Evolutionary conservation across 2,888 invertebrate genomes (phyloP).

Genomic region (Drosophila niveifrons): DNA sequence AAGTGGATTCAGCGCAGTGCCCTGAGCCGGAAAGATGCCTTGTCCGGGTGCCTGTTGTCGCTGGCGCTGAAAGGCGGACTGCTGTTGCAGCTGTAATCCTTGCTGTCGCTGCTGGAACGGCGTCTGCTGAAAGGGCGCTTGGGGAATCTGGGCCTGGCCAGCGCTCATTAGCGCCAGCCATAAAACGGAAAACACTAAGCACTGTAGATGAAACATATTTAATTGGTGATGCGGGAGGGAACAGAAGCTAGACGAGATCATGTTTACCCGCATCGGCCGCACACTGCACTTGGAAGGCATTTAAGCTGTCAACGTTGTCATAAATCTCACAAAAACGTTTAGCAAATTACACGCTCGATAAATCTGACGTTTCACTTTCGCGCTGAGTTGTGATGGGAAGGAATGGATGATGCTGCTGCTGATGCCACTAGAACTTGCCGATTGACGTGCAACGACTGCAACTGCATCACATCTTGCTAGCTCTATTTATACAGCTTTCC

Average conservation of each 20-base stretch:
- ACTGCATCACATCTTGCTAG: conserved; percentile 56
- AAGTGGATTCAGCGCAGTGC: conserved; percentile 53
- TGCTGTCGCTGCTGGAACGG: conserved; percentile 79
- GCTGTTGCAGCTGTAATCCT: conserved; percentile 62
- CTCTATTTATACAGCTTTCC: conserved; percentile 66
- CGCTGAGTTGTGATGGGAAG: conserved; percentile 31
- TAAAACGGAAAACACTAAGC: conserved; percentile 32
- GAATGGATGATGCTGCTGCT: conserved; percentile 16
- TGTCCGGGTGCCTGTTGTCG: conserved; percentile 51
- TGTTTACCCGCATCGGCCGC: conserved; percentile 54
- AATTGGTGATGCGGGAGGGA: neutral
- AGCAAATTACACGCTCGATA: conserved; percentile 79
- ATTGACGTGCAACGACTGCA: conserved; percentile 76
- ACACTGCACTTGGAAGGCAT: conserved; percentile 50
- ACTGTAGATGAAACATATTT: conserved; percentile 25
- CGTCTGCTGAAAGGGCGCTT: conserved; percentile 75
- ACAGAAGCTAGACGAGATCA: conserved; percentile 9
- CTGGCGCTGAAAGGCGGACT: conserved; percentile 60
- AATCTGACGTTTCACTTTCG: conserved; percentile 69
- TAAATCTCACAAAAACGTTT: conserved; percentile 67
- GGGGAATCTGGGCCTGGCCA: conserved; percentile 58
- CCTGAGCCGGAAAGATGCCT: conserved; percentile 64
- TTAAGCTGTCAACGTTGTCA: conserved; percentile 72
- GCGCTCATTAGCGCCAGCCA: conserved; percentile 38
- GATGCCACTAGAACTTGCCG: conserved; percentile 56